Evolutionary conservation across 2,113 vertebrate species (phyloP).

Genomic region (Malurus melanocephalus): DNA sequence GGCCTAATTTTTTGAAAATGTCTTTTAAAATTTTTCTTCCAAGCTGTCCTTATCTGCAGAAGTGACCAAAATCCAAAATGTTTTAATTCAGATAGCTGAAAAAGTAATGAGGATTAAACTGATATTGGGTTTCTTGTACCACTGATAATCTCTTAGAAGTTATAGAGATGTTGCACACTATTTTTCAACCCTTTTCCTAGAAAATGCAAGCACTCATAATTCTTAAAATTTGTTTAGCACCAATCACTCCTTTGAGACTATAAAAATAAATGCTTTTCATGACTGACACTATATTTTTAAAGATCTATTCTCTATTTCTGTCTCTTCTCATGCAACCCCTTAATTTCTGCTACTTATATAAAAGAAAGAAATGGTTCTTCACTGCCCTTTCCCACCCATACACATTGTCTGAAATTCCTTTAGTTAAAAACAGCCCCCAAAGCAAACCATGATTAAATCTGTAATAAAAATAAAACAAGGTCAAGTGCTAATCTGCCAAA

Average conservation of each 20-base stretch:
- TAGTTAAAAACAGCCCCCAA: background rate
- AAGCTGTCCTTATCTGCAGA: background rate
- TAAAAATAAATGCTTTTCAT: background rate
- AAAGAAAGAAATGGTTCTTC: background rate
- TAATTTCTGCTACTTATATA: background rate
- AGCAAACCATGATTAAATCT: background rate
- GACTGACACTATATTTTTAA: background rate
- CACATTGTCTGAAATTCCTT: background rate
- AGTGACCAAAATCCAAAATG: background rate
- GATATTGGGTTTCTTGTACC: rapidly evolving
- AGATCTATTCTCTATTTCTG: background rate
- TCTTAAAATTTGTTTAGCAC: background rate
- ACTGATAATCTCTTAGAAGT: background rate
- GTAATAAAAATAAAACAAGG: background rate
- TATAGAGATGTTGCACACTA: background rate
- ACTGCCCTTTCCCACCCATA: background rate
- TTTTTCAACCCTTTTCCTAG: background rate
- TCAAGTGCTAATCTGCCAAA: background rate
- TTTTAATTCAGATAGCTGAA: background rate
- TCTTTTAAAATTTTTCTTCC: background rate
- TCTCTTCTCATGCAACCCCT: background rate
- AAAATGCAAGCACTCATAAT: background rate
- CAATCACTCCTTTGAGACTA: background rate
- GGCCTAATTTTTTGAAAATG: background rate
- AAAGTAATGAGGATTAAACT: background rate